Base-by-base conservation (phyloP, 1,140 invertebrate species). In the Planococcus citri region DNA sequence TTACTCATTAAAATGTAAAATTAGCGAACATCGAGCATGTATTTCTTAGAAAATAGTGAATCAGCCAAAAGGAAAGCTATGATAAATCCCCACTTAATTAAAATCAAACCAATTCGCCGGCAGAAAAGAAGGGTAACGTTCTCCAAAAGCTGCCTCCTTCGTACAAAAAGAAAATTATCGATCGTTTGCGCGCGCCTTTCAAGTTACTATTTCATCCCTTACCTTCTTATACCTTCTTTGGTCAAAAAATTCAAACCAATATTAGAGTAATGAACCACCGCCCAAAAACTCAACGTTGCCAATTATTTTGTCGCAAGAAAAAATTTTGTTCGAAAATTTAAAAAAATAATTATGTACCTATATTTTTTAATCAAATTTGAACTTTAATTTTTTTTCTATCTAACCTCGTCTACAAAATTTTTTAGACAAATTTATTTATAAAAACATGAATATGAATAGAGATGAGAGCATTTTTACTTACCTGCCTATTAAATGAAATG, bases 231-330 rank as follows among this genome's bases (percentile, higher is more conserved):
- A 33, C 29, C 29, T 33, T 51, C 41, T 51, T 37, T 20, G 41
- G 41, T 51, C 41, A 51, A 51, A 51, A 51, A 51, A 51, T 51
- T 51, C 3, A 20, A 51, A 51, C 41, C n/a, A 51, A 51, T 51
- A 51, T 51, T 51, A 51, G 41, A 51, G 41, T 51, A 51, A 51
- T 51, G 41, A 51, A 51, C 41, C 41, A 51, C 41, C 41, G 41
- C 41, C 41, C 41, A 51, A 51, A 51, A 51, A n/a, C 41, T 51
- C n/a, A 17, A 17, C 41, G n/a, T 51, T 51, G 41, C 12, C 41
- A 20, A n/a, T 51, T 51, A 51, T 51, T 14, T 17, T 17, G 41
- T 51, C n/a, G 4, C 6, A 51, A 14, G 3, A 51, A 51, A 51
- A n/a, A 51, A 3, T n/a, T 17, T 20, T 51, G 41, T 9, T 51